These are phyloP conservation scores for Poecilia gillii DNA, from an alignment of 2,797 vertebrate species.

Conservation along the genomic window DNA sequence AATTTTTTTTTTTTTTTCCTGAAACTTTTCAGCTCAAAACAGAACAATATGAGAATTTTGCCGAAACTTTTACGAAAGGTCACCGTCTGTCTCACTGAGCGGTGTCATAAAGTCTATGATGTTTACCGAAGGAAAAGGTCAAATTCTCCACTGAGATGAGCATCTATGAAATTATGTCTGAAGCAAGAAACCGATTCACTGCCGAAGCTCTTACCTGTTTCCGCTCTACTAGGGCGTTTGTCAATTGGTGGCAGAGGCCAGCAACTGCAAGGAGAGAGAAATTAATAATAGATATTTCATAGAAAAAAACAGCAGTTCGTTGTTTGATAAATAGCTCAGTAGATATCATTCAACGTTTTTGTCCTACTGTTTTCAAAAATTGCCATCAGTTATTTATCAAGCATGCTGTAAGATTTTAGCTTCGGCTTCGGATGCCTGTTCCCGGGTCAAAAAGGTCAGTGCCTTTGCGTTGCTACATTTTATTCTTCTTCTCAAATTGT, in stretches of 20 bases:
- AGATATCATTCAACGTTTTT: not conserved
- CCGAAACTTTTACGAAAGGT: slow-evolving; percentile 1
- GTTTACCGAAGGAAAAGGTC: not conserved
- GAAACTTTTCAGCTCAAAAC: not conserved
- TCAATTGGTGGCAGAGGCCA: slow-evolving; percentile 99
- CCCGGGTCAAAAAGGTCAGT: not conserved
- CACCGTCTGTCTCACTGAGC: not conserved
- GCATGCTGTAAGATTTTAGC: no score
- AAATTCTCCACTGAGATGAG: not conserved
- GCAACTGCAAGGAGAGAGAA: slow-evolving; percentile 84
- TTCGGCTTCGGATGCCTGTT: not conserved
- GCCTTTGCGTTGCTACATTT: not conserved
- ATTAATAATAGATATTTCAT: not conserved
- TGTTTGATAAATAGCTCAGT: not conserved
- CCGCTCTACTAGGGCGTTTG: slow-evolving; percentile 97
- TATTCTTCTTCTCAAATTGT: not conserved
- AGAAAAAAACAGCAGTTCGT: not conserved
- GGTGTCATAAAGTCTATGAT: not conserved
- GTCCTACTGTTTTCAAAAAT: not conserved
- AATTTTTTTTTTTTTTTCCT: not conserved
- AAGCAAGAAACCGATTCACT: not conserved
- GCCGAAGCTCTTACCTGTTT: slow-evolving; percentile 89
- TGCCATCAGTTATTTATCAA: no score
- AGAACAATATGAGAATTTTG: not conserved
- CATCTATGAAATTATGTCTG: not conserved